Evolutionary conservation across 2,797 vertebrate genomes (phyloP), one percentile per base, ranked within the genome.

Genomic region (Sciaenops ocellatus): DNA sequence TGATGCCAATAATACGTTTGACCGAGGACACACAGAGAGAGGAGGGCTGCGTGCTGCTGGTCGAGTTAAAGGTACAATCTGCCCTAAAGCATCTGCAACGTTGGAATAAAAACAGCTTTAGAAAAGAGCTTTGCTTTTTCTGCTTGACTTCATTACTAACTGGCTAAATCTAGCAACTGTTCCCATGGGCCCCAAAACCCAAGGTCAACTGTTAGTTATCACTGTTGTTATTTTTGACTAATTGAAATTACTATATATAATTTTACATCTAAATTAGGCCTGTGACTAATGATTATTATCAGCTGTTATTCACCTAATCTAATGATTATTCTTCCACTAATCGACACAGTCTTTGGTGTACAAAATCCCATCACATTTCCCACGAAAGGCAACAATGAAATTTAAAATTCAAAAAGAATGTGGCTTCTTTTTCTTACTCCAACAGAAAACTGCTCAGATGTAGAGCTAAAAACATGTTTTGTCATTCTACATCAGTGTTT

Each of bases 21-120:
- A 87, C 78, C 42, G 60, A 70, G 66, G 91, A 38, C 34, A 85
- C 90, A 90, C 85, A 76, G 89, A 92, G 87, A 76, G 57, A 74
- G 85, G 80, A 86, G 80, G 78, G 85, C 85, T 55, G 76, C 17
- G 55, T 68, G 34, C 22, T 1, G 48, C 2, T 48, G n/a, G 42
- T 24, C 41, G 6, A 61, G 13, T 52, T 73, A 30, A 73, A 54
- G 52, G 47, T 17, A 28, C 26, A 51, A 69, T 57, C 30, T 22
- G 22, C 28, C 17, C 13, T 18, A n/a, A 48, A 41, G 22, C 51
- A 47, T 51, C 11, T 78, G 15, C 30, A 57, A 10, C 47, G 46
- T 5, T 22, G 28, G 44, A 38, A 38, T 38, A 48, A 42, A 48
- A 13, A 48, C 13, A 55, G 41, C 20, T 64, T 55, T 34, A 46